A percentile compares a stretch with the other conserved stretches of the same genome.
These are phyloP conservation scores for Trochalopteron elliotii DNA, from an alignment of 2,113 vertebrate species.

Conservation along the genomic window DNA sequence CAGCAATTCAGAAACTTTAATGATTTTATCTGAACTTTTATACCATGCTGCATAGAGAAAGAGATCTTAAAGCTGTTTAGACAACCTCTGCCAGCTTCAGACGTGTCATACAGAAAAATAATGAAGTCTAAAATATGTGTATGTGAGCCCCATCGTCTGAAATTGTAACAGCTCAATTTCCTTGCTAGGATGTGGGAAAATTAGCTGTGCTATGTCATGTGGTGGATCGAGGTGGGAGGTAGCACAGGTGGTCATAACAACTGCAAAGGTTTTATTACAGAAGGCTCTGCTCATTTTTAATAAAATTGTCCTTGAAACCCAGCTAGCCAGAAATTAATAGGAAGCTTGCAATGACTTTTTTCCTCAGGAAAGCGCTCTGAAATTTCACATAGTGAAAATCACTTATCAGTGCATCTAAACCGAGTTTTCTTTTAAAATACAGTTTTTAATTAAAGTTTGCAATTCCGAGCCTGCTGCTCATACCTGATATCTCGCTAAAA, in stretches of 20 bases:
- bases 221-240: not conserved
- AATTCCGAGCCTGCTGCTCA: conserved; percentile 31
- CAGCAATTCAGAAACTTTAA: not conserved
- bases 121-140: not conserved
- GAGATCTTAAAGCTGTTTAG: not conserved
- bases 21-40: conserved; percentile 3
- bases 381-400: conserved; percentile 27
- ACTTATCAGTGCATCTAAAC: conserved; percentile 37
- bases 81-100: not conserved
- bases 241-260: conserved; percentile 55
- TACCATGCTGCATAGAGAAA: not conserved
- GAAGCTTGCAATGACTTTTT: conserved; percentile 30
- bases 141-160: not conserved
- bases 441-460: conserved; percentile 62
- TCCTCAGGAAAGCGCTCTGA: not conserved
- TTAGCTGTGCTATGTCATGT: not conserved
- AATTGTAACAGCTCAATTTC: conserved; percentile 25
- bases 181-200: conserved; percentile 29
- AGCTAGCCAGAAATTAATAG: conserved; percentile 43
- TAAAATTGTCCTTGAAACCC: conserved; percentile 61
- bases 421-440: conserved; percentile 54
- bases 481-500: conserved; percentile 53
- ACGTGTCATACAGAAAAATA: not conserved
- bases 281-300: conserved; percentile 50
- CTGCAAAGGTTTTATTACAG: conserved; percentile 32